A percentile compares a stretch with the other conserved stretches of the same genome.
These are phyloP conservation scores for Notodromas monacha DNA, from an alignment of 2,888 invertebrate species.

Conservation along the genomic window DNA sequence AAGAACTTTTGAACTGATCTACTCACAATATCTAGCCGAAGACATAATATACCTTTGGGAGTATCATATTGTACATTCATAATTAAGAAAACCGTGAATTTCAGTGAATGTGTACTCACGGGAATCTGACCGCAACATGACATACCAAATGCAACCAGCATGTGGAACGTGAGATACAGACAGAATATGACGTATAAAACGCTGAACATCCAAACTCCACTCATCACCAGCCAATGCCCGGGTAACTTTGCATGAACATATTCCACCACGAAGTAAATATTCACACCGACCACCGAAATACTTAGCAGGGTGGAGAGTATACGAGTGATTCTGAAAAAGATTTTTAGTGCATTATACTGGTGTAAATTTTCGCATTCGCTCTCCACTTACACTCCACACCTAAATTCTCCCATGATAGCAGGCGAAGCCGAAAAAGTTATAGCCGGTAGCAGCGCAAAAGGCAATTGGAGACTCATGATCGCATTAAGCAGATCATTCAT, in stretches of 20 bases:
- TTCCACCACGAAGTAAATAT: background rate
- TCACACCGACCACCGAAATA: background rate
- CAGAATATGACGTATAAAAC: background rate
- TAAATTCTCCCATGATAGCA: constrained; percentile 50
- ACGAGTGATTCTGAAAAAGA: background rate
- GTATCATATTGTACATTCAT: too few species aligned
- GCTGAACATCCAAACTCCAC: background rate
- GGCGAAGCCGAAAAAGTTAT: constrained; percentile 48
- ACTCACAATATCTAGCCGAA: too few species aligned
- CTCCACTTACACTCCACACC: constrained; percentile 41
- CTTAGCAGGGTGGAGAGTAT: background rate
- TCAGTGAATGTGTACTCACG: too few species aligned
- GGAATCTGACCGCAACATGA: too few species aligned
- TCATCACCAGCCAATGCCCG: too few species aligned
- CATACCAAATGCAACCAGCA: too few species aligned
- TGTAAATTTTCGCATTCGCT: too few species aligned
- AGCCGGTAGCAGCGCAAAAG: constrained; percentile 53
- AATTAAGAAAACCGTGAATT: too few species aligned
- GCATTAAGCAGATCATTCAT: constrained; percentile 63
- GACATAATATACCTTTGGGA: too few species aligned
- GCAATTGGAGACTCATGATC: constrained; percentile 51
- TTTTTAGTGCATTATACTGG: too few species aligned
- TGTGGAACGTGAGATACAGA: too few species aligned
- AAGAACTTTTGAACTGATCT: too few species aligned
- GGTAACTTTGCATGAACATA: background rate